Percentiles rank a stretch among this genome's conserved stretches.
Evolutionary conservation across 2,888 invertebrate genomes (phyloP).

Genomic region (Meteorus cinctellus): DNA sequence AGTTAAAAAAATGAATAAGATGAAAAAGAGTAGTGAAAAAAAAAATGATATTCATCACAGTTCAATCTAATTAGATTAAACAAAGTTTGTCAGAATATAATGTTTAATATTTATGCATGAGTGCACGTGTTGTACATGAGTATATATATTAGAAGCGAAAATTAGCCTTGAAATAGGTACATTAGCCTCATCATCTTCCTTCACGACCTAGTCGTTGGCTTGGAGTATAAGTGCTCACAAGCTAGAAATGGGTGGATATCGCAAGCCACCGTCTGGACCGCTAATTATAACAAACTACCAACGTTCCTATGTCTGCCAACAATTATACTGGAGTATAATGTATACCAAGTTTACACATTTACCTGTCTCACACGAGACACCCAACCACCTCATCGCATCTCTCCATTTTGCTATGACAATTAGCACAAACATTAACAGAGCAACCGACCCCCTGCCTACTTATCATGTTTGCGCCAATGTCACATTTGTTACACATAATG

Average conservation of each 20-base stretch:
- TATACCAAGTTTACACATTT: conserved; percentile 46
- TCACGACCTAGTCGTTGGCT: conserved; percentile 22
- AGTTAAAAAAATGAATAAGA: no score
- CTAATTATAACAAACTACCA: conserved; percentile 61
- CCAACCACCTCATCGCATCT: conserved; percentile 5
- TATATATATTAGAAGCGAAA: conserved; percentile 45
- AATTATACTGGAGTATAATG: conserved; percentile 40
- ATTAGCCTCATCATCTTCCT: conserved; percentile 53
- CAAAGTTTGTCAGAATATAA: no score
- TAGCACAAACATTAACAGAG: conserved; percentile 43
- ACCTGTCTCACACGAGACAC: conserved; percentile 20
- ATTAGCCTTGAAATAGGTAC: conserved; percentile 53
- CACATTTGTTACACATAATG: conserved; percentile 10
- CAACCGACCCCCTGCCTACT: conserved; percentile 33
- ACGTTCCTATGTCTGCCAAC: conserved; percentile 43
- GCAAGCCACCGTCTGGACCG: conserved; percentile 55
- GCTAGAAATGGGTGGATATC: conserved; percentile 43
- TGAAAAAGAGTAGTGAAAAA: no score
- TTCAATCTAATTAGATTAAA: no score
- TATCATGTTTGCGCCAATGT: conserved; percentile 6
- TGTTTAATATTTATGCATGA: not conserved
- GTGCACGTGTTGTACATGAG: not conserved
- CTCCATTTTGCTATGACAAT: conserved; percentile 49
- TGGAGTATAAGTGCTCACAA: conserved; percentile 4
- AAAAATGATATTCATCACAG: no score